Conservation (phyloP, 2,113 vertebrate genomes). For the Perca flavescens region DNA sequence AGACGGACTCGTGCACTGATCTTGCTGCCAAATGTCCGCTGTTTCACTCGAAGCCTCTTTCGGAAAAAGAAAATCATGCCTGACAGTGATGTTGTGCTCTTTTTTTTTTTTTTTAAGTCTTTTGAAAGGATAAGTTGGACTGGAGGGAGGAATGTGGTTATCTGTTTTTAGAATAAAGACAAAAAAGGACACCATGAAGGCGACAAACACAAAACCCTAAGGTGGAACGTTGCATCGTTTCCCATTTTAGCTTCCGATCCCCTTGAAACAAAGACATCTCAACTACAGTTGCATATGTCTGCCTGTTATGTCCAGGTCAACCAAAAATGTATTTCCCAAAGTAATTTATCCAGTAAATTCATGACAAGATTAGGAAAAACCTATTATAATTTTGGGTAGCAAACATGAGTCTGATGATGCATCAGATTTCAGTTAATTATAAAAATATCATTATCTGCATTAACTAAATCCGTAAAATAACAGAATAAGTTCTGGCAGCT, state of each 20-base stretch:
- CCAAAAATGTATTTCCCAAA: background rate
- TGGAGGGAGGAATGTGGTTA: slow-evolving; percentile 34
- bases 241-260: slow-evolving; percentile 20
- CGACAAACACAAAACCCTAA: slow-evolving; percentile 15
- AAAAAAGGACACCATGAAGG: background rate
- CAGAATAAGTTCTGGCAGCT: no score
- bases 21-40: slow-evolving; percentile 49
- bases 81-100: slow-evolving; percentile 20
- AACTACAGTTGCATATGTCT: background rate
- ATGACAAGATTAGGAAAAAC: background rate
- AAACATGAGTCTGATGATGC: background rate
- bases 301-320: background rate
- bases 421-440: background rate
- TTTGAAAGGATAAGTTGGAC: slow-evolving; percentile 39
- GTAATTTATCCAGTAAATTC: no score
- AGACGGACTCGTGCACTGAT: slow-evolving; percentile 29
- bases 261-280: slow-evolving; percentile 13
- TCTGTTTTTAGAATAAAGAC: slow-evolving; percentile 22
- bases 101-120: slow-evolving; percentile 7
- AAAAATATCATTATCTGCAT: background rate
- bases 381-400: no score
- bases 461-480: no score
- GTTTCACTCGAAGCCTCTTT: slow-evolving; percentile 41
- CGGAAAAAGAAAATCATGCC: slow-evolving; percentile 19
- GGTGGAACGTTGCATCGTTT: slow-evolving; percentile 15